Conservation (phyloP, 2,888 invertebrate species). For the Drosophila rellima region DNA sequence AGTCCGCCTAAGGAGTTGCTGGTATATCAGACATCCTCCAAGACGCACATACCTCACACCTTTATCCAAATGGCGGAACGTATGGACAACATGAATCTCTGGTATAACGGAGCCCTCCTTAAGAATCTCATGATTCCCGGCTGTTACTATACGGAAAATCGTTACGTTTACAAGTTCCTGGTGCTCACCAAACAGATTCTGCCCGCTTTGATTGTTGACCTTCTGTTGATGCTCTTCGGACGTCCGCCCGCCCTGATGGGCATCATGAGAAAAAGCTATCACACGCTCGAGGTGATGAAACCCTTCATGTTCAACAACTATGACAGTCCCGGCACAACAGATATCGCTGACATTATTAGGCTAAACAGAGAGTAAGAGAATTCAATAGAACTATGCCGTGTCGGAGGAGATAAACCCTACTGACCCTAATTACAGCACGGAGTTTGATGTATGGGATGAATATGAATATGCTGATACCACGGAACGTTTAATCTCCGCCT, state of each 20-base stretch:
- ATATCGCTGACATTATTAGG: slow-evolving; percentile 34
- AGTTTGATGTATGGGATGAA: slow-evolving; percentile 54
- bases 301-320: slow-evolving; percentile 77
- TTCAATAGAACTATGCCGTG: background rate
- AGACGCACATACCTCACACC: slow-evolving; percentile 51
- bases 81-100: slow-evolving; percentile 54
- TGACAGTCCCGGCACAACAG: slow-evolving; percentile 63
- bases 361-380: slow-evolving; percentile 53
- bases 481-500: slow-evolving; percentile 11
- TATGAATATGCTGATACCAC: slow-evolving; percentile 1
- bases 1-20: slow-evolving; percentile 54
- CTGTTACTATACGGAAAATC: slow-evolving; percentile 60
- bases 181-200: slow-evolving; percentile 71
- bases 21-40: slow-evolving; percentile 68
- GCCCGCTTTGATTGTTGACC: slow-evolving; percentile 70
- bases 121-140: slow-evolving; percentile 65
- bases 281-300: slow-evolving; percentile 66
- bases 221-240: slow-evolving; percentile 55
- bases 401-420: background rate
- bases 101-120: slow-evolving; percentile 58
- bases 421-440: slow-evolving; percentile 57
- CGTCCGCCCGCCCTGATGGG: slow-evolving; percentile 67
- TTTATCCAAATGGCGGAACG: slow-evolving; percentile 56
- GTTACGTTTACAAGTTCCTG: slow-evolving; percentile 58
- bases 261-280: slow-evolving; percentile 62